Percentiles rank a stretch among this genome's conserved stretches.
Evolutionary conservation across 92 coral and sea anemone species (phyloP).

Genomic region (Zoanthus gigantus): DNA sequence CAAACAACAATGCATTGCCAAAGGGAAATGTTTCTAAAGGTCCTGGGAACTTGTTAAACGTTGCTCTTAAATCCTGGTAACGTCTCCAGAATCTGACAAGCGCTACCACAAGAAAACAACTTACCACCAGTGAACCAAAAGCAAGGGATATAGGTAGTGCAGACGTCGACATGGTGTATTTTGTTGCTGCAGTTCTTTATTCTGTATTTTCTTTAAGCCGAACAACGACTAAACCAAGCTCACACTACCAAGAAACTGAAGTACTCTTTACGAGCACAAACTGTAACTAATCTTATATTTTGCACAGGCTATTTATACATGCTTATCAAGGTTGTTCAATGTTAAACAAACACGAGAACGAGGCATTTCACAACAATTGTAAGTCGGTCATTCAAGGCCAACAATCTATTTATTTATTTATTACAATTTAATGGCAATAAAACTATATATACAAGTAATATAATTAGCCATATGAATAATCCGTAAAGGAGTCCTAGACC

Average conservation of each 20-base stretch:
- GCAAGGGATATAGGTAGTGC: neutral
- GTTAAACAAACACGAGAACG: neutral
- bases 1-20: conserved; percentile 68
- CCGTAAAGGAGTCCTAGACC: no score
- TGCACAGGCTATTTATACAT: no score
- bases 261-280: neutral
- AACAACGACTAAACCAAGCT: neutral
- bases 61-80: conserved; percentile 9
- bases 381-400: neutral
- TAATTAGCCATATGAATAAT: no score
- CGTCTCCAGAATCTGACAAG: conserved; percentile 2
- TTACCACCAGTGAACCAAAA: neutral
- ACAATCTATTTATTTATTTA: no score
- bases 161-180: neutral
- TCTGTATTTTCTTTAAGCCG: neutral
- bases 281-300: neutral
- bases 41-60: conserved; percentile 57
- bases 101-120: neutral
- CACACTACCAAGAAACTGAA: neutral
- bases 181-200: no score
- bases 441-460: no score
- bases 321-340: neutral
- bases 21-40: conserved; percentile 60
- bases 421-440: no score
- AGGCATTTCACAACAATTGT: neutral